phyloP scores from a whole-genome alignment of 2,888 invertebrate species.

The Epiperipatus broadwayi region DNA sequence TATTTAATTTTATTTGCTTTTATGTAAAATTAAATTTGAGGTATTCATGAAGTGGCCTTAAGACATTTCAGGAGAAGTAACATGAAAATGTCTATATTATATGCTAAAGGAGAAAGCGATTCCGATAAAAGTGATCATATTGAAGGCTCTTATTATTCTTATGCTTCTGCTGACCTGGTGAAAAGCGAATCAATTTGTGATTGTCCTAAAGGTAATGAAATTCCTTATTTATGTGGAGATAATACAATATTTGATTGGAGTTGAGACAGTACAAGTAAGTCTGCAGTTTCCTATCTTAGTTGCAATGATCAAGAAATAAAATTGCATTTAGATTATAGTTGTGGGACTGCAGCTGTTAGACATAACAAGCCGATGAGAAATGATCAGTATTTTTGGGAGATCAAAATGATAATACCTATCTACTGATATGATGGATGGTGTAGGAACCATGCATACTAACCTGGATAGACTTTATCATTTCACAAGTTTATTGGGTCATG shows the following conservation, averaged over 20 bases:
- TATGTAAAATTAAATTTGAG: too few species aligned
- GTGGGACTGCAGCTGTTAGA: slow-evolving; percentile 57
- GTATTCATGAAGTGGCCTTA: too few species aligned
- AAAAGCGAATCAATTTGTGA: too few species aligned
- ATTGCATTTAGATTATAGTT: slow-evolving; percentile 61
- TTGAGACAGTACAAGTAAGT: slow-evolving; percentile 27
- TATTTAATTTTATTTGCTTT: too few species aligned
- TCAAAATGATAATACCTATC: slow-evolving; percentile 56
- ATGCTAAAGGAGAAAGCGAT: too few species aligned
- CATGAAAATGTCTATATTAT: too few species aligned
- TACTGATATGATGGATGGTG: slow-evolving; percentile 81
- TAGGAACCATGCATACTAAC: slow-evolving; percentile 55
- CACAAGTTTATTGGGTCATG: slow-evolving; percentile 57
- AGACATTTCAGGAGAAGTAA: too few species aligned
- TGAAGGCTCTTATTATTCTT: too few species aligned
- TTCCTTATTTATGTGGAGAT: too few species aligned
- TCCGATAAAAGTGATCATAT: too few species aligned
- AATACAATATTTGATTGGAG: slow-evolving; percentile 31
- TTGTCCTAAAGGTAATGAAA: too few species aligned
- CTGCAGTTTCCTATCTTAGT: slow-evolving; percentile 30
- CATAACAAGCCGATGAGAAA: slow-evolving; percentile 44
- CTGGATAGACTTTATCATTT: slow-evolving; percentile 44
- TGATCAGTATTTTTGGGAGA: slow-evolving; percentile 60
- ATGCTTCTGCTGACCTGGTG: too few species aligned
- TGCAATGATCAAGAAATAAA: slow-evolving; percentile 44